Conservation (phyloP, 2,797 vertebrate genomes). For the Liasis olivaceus region DNA sequence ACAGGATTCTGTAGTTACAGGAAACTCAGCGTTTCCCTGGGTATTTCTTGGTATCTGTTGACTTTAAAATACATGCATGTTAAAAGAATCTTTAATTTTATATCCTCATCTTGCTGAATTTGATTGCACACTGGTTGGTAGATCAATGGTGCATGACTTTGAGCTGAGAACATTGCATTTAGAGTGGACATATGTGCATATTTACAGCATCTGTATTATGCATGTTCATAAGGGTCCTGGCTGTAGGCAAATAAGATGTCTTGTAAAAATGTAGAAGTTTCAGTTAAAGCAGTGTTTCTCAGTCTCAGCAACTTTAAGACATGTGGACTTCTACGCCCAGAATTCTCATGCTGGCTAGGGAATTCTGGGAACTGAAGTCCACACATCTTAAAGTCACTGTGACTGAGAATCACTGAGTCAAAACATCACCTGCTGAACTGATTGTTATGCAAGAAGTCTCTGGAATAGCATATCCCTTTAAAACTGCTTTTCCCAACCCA, state of each 20-base stretch:
- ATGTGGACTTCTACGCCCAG: no score
- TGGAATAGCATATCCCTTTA: not conserved
- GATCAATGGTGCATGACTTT: slow-evolving; percentile 41
- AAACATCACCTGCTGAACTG: slow-evolving; percentile 2
- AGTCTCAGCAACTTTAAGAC: not conserved
- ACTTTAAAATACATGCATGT: slow-evolving; percentile 36
- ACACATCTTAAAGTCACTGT: no score
- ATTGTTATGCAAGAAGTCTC: not conserved
- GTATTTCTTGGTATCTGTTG: not conserved
- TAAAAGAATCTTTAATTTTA: slow-evolving; percentile 20
- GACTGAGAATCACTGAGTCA: not conserved
- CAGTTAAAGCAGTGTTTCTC: slow-evolving; percentile 7
- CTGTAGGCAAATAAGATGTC: slow-evolving; percentile 17
- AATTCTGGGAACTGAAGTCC: no score
- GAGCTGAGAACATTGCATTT: slow-evolving; percentile 41
- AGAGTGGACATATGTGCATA: not conserved
- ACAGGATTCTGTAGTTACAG: not conserved
- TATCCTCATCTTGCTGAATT: slow-evolving; percentile 47
- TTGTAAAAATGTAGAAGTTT: not conserved
- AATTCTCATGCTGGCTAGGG: no score
- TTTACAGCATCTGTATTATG: not conserved
- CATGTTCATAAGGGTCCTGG: slow-evolving; percentile 21
- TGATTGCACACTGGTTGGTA: slow-evolving; percentile 56
- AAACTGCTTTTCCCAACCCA: no score
- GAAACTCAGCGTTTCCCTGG: not conserved